phyloP scores from a whole-genome alignment of 1,140 invertebrate species.

The Eufriesea mexicana region DNA sequence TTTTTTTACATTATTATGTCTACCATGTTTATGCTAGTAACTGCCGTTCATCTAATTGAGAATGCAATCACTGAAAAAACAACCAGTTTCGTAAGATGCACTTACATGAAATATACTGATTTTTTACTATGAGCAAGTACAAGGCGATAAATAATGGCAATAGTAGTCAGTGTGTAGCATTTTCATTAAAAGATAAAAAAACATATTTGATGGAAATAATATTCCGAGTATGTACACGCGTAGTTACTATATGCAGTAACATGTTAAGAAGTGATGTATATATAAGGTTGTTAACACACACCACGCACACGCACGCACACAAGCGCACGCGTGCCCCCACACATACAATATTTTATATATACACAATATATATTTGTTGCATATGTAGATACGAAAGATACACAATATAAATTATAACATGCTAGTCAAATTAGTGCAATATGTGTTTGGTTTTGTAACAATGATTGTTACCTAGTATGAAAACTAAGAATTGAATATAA shows the following conservation, averaged over 20 bases:
- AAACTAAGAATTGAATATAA: conserved; percentile 40
- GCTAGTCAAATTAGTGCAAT: conserved; percentile 53
- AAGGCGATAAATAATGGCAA: conserved; percentile 61
- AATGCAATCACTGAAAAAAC: conserved; percentile 38
- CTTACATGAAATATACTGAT: conserved; percentile 28
- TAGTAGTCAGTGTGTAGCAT: conserved; percentile 54
- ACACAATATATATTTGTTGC: conserved; percentile 39
- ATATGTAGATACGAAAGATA: conserved; percentile 23
- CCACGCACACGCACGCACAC: background rate
- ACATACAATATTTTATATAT: conserved; percentile 22
- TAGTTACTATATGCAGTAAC: conserved; percentile 9
- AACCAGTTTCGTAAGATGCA: conserved; percentile 10
- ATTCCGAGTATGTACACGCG: conserved; percentile 29
- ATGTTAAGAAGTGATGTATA: conserved; percentile 34
- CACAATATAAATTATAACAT: conserved; percentile 21
- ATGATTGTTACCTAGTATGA: conserved; percentile 16
- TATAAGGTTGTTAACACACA: conserved; percentile 44
- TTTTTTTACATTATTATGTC: conserved; percentile 37
- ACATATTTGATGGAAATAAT: conserved; percentile 18
- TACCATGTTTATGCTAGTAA: conserved; percentile 52
- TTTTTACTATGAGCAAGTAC: conserved; percentile 50
- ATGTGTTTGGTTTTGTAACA: conserved; percentile 43
- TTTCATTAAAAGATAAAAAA: conserved; percentile 24
- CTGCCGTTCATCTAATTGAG: conserved; percentile 53
- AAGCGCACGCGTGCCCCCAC: too few relatives aligned